Evolutionary conservation across 2,797 vertebrate species (phyloP).

Genomic region (Dendrocincla fuliginosa): DNA sequence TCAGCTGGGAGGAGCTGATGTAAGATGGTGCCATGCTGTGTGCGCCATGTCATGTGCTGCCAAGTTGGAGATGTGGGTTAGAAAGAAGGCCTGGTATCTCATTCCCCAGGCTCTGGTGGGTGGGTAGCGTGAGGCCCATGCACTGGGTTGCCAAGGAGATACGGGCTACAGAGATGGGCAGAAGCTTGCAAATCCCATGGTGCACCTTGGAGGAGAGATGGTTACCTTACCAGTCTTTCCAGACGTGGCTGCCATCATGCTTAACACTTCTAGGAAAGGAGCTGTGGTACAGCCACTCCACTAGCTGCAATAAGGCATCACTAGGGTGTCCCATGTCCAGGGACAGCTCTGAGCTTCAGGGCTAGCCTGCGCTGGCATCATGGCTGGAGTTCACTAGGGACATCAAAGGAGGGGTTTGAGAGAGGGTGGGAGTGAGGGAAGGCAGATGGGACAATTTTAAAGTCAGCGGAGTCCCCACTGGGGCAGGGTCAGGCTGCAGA

Average conservation of each 20-base stretch:
- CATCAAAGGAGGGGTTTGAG: slow-evolving; percentile 75
- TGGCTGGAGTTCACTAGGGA: slow-evolving; percentile 74
- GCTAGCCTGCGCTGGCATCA: slow-evolving; percentile 74
- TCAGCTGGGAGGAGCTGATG: slow-evolving; percentile 40
- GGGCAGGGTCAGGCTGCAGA: neutral
- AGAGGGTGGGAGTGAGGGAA: slow-evolving; percentile 46
- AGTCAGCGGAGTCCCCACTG: neutral
- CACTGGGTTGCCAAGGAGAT: slow-evolving; percentile 71
- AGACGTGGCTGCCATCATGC: slow-evolving; percentile 69
- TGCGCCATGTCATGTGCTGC: slow-evolving; percentile 72
- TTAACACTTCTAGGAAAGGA: slow-evolving; percentile 73
- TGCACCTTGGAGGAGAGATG: slow-evolving; percentile 70
- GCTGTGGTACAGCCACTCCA: slow-evolving; percentile 70
- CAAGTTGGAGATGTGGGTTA: slow-evolving; percentile 74
- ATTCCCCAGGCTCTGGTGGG: slow-evolving; percentile 70
- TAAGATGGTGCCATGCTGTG: slow-evolving; percentile 70
- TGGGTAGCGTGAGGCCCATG: slow-evolving; percentile 76
- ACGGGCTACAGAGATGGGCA: slow-evolving; percentile 63
- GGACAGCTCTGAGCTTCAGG: slow-evolving; percentile 73
- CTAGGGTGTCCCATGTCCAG: slow-evolving; percentile 64
- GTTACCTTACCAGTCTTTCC: slow-evolving; percentile 74
- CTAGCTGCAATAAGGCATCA: slow-evolving; percentile 70
- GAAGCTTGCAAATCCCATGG: slow-evolving; percentile 71
- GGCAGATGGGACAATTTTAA: slow-evolving; percentile 58
- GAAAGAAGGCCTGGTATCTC: slow-evolving; percentile 71